Evolutionary conservation across 2,888 invertebrate species (phyloP).

Genomic region (Ophion ventricosus): DNA sequence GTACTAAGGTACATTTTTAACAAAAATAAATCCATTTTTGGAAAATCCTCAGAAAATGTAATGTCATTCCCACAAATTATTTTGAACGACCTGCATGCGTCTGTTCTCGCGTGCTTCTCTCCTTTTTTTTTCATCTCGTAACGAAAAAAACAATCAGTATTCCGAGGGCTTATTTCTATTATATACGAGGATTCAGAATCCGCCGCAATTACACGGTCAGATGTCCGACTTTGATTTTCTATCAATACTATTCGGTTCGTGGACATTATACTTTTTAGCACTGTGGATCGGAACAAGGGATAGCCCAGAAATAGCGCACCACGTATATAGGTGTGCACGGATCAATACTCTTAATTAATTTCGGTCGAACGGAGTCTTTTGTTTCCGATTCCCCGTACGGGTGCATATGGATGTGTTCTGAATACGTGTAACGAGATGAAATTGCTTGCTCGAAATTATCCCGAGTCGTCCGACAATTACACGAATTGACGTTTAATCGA

Average conservation of each 20-base stretch:
- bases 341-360: slow-evolving; percentile 44
- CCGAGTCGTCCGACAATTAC: slow-evolving; percentile 42
- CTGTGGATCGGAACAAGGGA: not conserved
- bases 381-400: slow-evolving; percentile 15
- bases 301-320: not conserved
- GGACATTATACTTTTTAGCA: not conserved
- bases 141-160: not conserved
- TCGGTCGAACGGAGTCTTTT: slow-evolving; percentile 25
- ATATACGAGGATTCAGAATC: not conserved
- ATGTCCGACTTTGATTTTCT: not conserved
- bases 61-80: not conserved
- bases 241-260: not conserved
- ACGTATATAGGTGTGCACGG: slow-evolving; percentile 8
- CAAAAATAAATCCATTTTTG: too few species aligned
- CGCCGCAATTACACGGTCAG: not conserved
- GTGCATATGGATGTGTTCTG: slow-evolving; percentile 18
- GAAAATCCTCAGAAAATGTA: too few species aligned
- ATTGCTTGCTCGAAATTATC: slow-evolving; percentile 23
- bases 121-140: not conserved
- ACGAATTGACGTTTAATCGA: slow-evolving; percentile 28
- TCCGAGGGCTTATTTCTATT: not conserved
- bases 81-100: not conserved
- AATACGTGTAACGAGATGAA: slow-evolving; percentile 28
- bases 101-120: not conserved
- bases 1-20: too few species aligned